A percentile compares a stretch with the other conserved stretches of the same genome.
Conservation (phyloP, 2,888 invertebrate genomes). For the Archips xylosteana region DNA sequence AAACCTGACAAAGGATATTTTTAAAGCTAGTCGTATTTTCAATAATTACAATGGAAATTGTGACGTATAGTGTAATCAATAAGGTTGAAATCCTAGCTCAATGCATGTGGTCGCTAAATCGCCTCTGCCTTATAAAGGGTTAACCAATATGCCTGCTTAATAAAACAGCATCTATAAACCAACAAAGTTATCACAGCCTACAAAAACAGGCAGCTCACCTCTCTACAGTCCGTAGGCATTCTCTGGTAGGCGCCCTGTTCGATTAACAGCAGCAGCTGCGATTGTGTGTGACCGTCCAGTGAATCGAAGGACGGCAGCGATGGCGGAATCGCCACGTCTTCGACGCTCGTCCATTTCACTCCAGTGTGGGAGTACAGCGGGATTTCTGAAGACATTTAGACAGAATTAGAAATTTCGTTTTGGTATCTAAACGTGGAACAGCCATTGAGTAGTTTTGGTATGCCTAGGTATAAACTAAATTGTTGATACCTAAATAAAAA, state of each 20-base stretch:
- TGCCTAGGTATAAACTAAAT: too few species aligned
- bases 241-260: constrained; percentile 92
- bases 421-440: too few species aligned
- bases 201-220: constrained; percentile 70
- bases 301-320: constrained; percentile 87
- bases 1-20: too few species aligned
- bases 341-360: constrained; percentile 70
- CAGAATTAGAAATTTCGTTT: background rate
- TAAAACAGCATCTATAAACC: background rate
- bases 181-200: background rate
- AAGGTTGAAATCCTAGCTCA: too few species aligned
- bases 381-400: constrained; percentile 72
- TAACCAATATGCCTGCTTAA: too few species aligned
- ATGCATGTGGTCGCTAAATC: too few species aligned
- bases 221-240: constrained; percentile 89
- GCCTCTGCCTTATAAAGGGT: too few species aligned
- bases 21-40: too few species aligned
- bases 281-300: constrained; percentile 93
- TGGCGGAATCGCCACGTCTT: constrained; percentile 58
- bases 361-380: constrained; percentile 78
- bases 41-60: too few species aligned
- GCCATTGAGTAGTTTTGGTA: too few species aligned
- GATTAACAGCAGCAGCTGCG: constrained; percentile 89
- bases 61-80: too few species aligned
- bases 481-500: too few species aligned